Base-by-base conservation (phyloP, 1,140 invertebrate species). In the Euwallacea fornicatus region DNA sequence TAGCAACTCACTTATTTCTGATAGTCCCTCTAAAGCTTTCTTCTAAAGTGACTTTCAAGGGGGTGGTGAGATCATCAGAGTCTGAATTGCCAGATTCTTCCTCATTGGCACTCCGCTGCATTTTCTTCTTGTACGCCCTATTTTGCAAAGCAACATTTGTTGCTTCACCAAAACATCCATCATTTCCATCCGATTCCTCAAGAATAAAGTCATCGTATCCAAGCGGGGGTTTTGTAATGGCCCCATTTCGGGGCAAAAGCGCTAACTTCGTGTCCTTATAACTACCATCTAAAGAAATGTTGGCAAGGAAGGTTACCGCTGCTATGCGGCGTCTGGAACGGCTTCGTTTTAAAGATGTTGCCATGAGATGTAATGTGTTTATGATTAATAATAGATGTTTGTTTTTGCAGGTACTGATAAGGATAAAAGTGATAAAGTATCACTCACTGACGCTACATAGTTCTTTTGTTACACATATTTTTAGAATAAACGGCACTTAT, bases 201-300 rank as follows among this genome's bases (percentile, higher is more conserved):
- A 85, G 81, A 50, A 83, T 83, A 15, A 84, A 83, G 50, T 83
- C 81, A 10, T 79, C 74, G 42, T 67, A 73, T 41, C 46, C 61
- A 61, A 70, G 62, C 7, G 69, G 44, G 78, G 74, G 74, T 73
- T 78, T 83, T 78, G 78, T 79, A 60, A 82, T 77, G 61, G 78
- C 76, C 62, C 81, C 82, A 74, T 84, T 85, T 60, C 82, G 78
- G 44, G 86, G 82, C 50, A 88, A 71, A n/a, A 85, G 81, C 46
- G 86, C 85, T 76, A 92, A 82, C 81, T 89, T 90, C 63, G 92
- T 94, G 82, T 96, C 94, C 76, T 88, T 88, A 83, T 95, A 91
- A 76, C 90, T 93, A 62, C 95, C 95, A 86, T 97, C 94, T 65
- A 97, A 85, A 66, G 95, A 96, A 78, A 98, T 97, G 85, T 97